Evolutionary conservation across 1,140 invertebrate genomes (phyloP), one percentile per base, ranked within the genome.

Genomic region (Brachionus plicatilis): DNA sequence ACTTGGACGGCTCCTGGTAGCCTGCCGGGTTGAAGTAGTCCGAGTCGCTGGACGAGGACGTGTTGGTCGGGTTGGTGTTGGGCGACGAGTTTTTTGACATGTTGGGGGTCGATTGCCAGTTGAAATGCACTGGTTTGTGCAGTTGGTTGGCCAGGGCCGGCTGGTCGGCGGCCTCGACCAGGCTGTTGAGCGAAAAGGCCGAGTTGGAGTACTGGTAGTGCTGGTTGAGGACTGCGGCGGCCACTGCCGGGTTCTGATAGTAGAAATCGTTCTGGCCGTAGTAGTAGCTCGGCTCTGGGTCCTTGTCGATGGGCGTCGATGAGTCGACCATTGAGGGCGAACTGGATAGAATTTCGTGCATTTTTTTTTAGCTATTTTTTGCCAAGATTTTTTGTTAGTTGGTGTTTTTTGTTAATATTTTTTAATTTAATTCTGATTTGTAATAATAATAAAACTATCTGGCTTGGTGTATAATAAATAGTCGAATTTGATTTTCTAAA

Each of bases 401-500:
- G 1, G 11, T 41, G n/a, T 56, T 56, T 56, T 56, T 17, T 56
- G 27, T 60, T 24, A 8, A 20, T 60, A 20, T n/a, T 29, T 50
- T 76, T 76, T 76, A 75, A 75, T 75, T 75, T 24, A 75, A 75
- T 76, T 76, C 27, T 76, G 72, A 50, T 41, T 72, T 72, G 33
- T 72, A 20, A 72, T 72, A 76, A 76, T 72, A 41, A 72, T 72
- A 76, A 76, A 76, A 29, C 41, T 76, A 29, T 76, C 45, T 76
- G 41, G 27, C 47, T 76, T 24, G 47, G 43, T 76, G 43, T 50
- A 76, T 50, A 76, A 27, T 76, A 76, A 76, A 76, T 76, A 76
- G 37, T 76, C 72, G 47, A 47, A 14, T 76, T 76, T 76, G 72
- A 50, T 47, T 76, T 50, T 24, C 20, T 29, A 76, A 47, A 50